Evolutionary conservation across 2,797 vertebrate species (phyloP).

Genomic region (Eleutherodactylus coqui): DNA sequence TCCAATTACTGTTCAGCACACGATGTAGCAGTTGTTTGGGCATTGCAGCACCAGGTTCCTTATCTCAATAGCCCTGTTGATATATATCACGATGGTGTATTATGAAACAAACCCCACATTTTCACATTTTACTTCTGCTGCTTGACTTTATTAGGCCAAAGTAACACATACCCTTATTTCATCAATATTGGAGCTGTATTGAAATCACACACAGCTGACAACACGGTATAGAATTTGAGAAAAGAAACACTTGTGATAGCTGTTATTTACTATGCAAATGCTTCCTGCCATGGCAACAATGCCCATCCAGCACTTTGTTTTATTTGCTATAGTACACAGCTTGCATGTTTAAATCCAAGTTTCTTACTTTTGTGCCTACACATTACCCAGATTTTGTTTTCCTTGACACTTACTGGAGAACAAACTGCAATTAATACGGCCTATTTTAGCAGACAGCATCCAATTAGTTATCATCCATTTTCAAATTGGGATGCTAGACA

Average conservation of each 20-base stretch:
- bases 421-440: conserved; percentile 81
- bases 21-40: neutral
- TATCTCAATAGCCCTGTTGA: neutral
- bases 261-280: conserved; percentile 81
- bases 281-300: conserved; percentile 77
- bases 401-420: conserved; percentile 78
- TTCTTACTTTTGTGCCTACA: conserved; percentile 73
- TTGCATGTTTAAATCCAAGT: conserved; percentile 75
- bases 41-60: neutral
- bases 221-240: conserved; percentile 76
- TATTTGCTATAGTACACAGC: conserved; percentile 71
- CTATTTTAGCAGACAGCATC: conserved; percentile 79
- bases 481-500: conserved; percentile 78
- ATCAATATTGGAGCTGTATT: conserved; percentile 74
- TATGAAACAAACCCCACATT: neutral
- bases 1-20: too few species aligned
- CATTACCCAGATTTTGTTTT: conserved; percentile 81
- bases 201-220: conserved; percentile 72
- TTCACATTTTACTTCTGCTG: neutral
- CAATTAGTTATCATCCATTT: conserved; percentile 83
- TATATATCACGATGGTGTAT: neutral
- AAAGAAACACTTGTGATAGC: conserved; percentile 78
- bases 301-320: conserved; percentile 73
- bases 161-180: conserved; percentile 71
- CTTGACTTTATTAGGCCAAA: conserved; percentile 63